These are phyloP conservation scores for Hypercompe scribonia DNA, from an alignment of 2,888 invertebrate genomes.

Conservation along the genomic window DNA sequence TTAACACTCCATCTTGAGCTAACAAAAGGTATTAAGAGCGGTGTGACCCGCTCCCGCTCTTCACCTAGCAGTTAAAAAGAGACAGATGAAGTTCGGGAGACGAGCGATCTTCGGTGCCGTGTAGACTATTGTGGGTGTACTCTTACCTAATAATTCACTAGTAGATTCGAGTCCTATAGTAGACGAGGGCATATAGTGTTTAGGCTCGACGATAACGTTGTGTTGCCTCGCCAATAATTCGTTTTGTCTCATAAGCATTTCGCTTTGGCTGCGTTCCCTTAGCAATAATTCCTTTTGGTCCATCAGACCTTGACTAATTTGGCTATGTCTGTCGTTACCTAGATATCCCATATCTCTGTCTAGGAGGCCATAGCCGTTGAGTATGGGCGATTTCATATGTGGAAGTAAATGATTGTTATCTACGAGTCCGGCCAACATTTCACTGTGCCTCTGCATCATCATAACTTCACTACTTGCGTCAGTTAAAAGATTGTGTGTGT, in stretches of 20 bases:
- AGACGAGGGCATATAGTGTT: conserved; percentile 76
- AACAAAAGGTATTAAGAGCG: neutral
- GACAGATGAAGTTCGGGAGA: conserved; percentile 12
- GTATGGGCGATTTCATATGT: conserved; percentile 71
- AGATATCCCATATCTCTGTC: conserved; percentile 77
- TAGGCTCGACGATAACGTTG: conserved; percentile 71
- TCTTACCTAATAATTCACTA: conserved; percentile 84
- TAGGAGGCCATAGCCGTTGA: conserved; percentile 77
- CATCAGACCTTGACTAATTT: conserved; percentile 75
- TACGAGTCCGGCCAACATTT: conserved; percentile 77
- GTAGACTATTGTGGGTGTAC: conserved; percentile 13
- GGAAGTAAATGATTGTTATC: conserved; percentile 73
- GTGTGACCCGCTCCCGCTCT: conserved; percentile 7
- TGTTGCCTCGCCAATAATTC: conserved; percentile 77
- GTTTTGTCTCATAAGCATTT: conserved; percentile 77
- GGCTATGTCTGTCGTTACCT: conserved; percentile 78
- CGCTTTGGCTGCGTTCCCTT: conserved; percentile 73
- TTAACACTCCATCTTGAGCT: conserved; percentile 27
- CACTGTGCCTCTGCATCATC: conserved; percentile 78
- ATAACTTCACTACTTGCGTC: conserved; percentile 74
- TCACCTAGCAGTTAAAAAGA: conserved; percentile 1
- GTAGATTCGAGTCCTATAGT: conserved; percentile 80
- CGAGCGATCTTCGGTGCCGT: neutral
- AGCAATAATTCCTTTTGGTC: conserved; percentile 75
- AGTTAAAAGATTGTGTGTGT: conserved; percentile 74